Evolutionary conservation across 2,113 vertebrate genomes (phyloP).

Genomic region (zebrafish (Danio rerio)): DNA sequence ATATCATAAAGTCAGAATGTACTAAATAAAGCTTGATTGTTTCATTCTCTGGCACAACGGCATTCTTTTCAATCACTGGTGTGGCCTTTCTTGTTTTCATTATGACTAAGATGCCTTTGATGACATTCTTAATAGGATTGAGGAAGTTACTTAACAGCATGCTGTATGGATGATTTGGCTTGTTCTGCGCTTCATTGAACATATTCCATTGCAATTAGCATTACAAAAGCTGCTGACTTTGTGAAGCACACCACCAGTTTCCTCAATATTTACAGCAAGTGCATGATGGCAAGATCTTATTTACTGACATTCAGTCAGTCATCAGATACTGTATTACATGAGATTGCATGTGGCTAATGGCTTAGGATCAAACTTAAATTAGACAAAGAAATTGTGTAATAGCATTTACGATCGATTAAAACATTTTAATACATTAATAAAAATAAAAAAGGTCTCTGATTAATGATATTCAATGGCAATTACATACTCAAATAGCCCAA

Average conservation of each 20-base stretch:
- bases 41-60: constrained; percentile 3
- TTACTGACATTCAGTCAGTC: neutral
- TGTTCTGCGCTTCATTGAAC: constrained; percentile 49
- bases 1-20: neutral
- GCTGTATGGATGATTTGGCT: constrained; percentile 50
- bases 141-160: constrained; percentile 33
- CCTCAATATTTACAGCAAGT: constrained; percentile 8
- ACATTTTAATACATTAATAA: too few species aligned
- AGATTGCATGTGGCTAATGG: too few species aligned
- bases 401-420: too few species aligned
- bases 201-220: constrained; percentile 41
- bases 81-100: constrained; percentile 27
- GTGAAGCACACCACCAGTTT: constrained; percentile 22
- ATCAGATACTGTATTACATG: neutral
- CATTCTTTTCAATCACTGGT: neutral
- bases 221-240: constrained; percentile 41
- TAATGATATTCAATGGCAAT: too few species aligned
- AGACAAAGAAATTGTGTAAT: too few species aligned
- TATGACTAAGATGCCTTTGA: constrained; percentile 48
- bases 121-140: constrained; percentile 31
- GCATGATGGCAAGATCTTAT: constrained; percentile 24
- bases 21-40: neutral
- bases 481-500: too few species aligned
- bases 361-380: too few species aligned
- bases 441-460: too few species aligned